Conservation (phyloP, 1,140 invertebrate species). For the Anoplolepis gracilipes region DNA sequence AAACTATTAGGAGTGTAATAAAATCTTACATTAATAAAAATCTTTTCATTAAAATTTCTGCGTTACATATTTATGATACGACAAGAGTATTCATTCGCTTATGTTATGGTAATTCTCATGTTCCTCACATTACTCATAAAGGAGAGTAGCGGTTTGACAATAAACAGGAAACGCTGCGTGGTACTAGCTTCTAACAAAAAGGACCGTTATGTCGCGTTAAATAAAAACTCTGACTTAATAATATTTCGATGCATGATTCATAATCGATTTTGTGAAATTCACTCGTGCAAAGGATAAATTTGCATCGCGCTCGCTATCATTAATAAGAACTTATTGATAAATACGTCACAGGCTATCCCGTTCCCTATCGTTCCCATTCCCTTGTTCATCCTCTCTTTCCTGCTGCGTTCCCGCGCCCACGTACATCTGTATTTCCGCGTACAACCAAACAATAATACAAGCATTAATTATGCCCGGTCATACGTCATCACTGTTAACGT, state of each 20-base stretch:
- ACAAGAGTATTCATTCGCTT: background rate
- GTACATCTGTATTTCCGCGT: conserved; percentile 58
- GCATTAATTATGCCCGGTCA: conserved; percentile 69
- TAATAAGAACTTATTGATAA: conserved; percentile 67
- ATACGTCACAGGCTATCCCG: conserved; percentile 44
- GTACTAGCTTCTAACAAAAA: background rate
- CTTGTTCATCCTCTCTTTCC: background rate
- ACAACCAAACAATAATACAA: conserved; percentile 68
- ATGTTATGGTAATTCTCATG: background rate
- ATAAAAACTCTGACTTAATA: background rate
- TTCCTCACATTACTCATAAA: background rate
- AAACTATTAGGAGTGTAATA: conserved; percentile 15
- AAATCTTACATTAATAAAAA: background rate
- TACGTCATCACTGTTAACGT: conserved; percentile 71
- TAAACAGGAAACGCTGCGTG: conserved; percentile 15
- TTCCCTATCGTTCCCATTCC: background rate
- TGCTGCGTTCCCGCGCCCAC: conserved; percentile 55
- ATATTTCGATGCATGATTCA: conserved; percentile 1
- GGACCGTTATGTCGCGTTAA: background rate
- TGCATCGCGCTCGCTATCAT: conserved; percentile 28
- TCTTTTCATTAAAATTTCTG: conserved; percentile 7
- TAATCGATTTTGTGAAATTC: background rate
- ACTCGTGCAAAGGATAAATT: conserved; percentile 6
- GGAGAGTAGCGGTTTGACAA: conserved; percentile 10
- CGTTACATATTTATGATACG: background rate